Base-by-base conservation (phyloP, 2,113 vertebrate species). In the Oncorhynchus tshawytscha region DNA sequence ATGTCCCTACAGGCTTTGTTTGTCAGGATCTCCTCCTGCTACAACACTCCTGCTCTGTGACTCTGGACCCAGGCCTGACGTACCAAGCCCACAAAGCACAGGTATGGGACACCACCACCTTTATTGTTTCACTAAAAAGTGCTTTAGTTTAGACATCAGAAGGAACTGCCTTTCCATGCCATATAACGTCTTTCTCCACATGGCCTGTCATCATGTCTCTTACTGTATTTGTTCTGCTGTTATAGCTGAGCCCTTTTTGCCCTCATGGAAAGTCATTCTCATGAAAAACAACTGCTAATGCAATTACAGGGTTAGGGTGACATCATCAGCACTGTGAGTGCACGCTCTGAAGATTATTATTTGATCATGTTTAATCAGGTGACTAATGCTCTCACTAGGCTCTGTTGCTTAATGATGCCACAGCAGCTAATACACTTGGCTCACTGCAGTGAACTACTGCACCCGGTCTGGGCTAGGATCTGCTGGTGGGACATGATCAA, bases 11-110 rank as follows among this genome's bases (percentile, higher is more conserved):
- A 99, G 97, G 97, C 49, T 94, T 99, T 3, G 95, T 98, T 71
- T 98, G 96, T 92, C 96, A 95, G 84, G 94, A 98, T 90, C 96
- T 96, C 75, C 82, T 94, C 75, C 82, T 94, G 76, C 93, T 91
- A 67, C 91, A 90, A 74, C 88, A 93, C 74, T 83, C 80, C 25
- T 90, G 90, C 31, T 69, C 86, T 67, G 89, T 90, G 75, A 82
- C 89, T 4, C 86, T 89, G 81, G 95, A 98, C 51, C 73, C 91
- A 76, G 39, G 90, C 85, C 89, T 87, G 72, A 93, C 92, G 87
- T 94, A 88, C 82, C 84, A 88, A 0, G 88, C 88, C 76, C 94
- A 92, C 67, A 96, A 92, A 87, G n/a, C 90, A 71, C 96, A 95
- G 95, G 97, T 98, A 91, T 91, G 91, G 73, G 67, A 79, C 27